Base-by-base conservation (phyloP, 2,797 vertebrate species). In the Helicolenus hilgendorfi region DNA sequence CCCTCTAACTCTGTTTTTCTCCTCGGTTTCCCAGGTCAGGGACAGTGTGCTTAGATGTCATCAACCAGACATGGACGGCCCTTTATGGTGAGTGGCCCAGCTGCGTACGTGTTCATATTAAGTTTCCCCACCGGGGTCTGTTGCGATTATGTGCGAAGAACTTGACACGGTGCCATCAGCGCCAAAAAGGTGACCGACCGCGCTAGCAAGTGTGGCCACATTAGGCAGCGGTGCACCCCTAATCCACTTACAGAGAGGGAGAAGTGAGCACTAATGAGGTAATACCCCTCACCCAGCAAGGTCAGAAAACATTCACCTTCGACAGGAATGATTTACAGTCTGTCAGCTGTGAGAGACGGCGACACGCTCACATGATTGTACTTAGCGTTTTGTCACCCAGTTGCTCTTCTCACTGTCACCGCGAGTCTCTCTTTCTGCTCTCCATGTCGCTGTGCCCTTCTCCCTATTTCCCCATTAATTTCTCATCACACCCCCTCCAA, bases 41-140 rank as follows among this genome's bases (percentile, higher is more conserved):
- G 96, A 99, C 98, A 27, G 98, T 99, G 93, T 99, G 98, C 98
- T 98, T 99, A 98, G 98, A 99, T 98, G 98, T 99, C 95, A 99
- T 99, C 97, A 99, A 99, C 97, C 98, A 99, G 95, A 99, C 98
- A 79, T 99, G 98, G 98, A 99, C 98, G 94, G 98, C 98, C 94
- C 98, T 99, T 86, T 99, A 99, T 10, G 98, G 98, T 99, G 86
- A 95, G 94, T 94, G 55, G 27, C 18, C 55, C 63, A 22, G 1
- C 45, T 72, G 65, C 24, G 2, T 77, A 18, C 36, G 33, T 63
- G 60, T 58, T 69, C 62, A 72, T 89, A 91, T 95, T 75, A 74
- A 35, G 75, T 89, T 74, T 72, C 89, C 73, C 71, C 74, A 9
- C 63, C 7, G 71, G 77, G 64, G 49, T 65, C 60, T 6, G 11